A percentile compares a stretch with the other conserved stretches of the same genome.
Evolutionary conservation across 2,113 vertebrate genomes (phyloP).

Genomic region (Noturus placidus): DNA sequence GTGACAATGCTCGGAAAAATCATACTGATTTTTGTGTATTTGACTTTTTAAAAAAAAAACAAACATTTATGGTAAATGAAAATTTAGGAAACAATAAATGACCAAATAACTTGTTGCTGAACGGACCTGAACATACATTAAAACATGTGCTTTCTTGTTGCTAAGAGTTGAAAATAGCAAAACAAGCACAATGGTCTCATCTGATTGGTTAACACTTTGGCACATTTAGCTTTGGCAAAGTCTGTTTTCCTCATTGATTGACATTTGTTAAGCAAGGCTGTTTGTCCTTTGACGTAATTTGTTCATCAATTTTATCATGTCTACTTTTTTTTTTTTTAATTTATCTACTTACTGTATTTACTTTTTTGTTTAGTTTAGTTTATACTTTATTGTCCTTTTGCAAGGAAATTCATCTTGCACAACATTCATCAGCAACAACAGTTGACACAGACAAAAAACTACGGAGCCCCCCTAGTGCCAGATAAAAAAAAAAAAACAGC

Average conservation of each 20-base stretch:
- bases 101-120: not conserved
- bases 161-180: not conserved
- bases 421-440: too few species aligned
- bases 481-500: too few species aligned
- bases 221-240: not conserved
- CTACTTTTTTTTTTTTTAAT: not conserved
- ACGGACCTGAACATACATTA: not conserved
- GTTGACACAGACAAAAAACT: too few species aligned
- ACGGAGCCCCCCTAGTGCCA: too few species aligned
- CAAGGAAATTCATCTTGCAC: too few species aligned
- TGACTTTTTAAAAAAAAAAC: too few species aligned
- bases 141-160: not conserved
- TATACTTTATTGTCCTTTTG: too few species aligned
- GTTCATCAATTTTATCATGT: not conserved
- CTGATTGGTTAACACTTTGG: not conserved
- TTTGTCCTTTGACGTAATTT: not conserved
- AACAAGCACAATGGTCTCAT: not conserved
- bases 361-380: not conserved
- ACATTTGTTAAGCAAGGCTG: not conserved
- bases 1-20: not conserved
- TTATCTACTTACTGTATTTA: not conserved
- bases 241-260: not conserved
- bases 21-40: not conserved
- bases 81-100: not conserved
- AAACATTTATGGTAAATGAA: not conserved